Conservation (phyloP, 2,113 vertebrate genomes). For the Hemibagrus wyckioides region DNA sequence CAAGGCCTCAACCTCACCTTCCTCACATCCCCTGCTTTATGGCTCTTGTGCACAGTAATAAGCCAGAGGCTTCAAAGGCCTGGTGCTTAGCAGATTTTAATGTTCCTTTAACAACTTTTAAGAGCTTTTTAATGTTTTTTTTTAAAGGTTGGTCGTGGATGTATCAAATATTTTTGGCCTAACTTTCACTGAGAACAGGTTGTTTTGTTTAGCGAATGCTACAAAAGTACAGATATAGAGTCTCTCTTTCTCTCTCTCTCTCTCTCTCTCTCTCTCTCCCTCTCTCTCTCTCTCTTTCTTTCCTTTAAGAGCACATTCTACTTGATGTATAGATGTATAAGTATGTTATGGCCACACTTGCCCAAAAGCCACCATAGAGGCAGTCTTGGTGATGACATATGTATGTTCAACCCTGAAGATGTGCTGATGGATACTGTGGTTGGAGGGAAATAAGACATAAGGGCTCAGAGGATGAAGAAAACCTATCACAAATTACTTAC, state of each 20-base stretch:
- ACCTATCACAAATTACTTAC: constrained; percentile 6
- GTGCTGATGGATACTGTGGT: constrained; percentile 40
- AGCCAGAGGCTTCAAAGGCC: constrained; percentile 53
- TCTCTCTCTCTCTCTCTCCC: background rate
- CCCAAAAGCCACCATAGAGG: constrained; percentile 13
- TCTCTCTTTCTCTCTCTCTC: background rate
- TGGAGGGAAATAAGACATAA: constrained; percentile 28
- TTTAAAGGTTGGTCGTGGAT: constrained; percentile 47
- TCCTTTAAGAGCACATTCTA: background rate
- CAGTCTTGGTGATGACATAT: constrained; percentile 27
- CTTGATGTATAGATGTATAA: constrained; percentile 23
- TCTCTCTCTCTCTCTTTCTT: constrained; percentile 4
- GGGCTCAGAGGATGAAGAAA: constrained; percentile 15
- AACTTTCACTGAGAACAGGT: constrained; percentile 34
- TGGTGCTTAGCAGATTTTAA: constrained; percentile 36
- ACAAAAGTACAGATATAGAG: constrained; percentile 22
- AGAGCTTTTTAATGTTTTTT: constrained; percentile 44
- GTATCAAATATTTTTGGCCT: constrained; percentile 38
- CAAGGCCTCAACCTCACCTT: constrained; percentile 29
- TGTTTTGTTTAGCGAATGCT: constrained; percentile 35
- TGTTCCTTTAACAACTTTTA: constrained; percentile 50
- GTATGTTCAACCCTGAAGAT: constrained; percentile 24
- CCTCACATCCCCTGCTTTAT: constrained; percentile 34
- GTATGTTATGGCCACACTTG: constrained; percentile 25
- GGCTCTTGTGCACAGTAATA: constrained; percentile 46